Percentiles rank a stretch among this genome's conserved stretches.
These are phyloP conservation scores for Orycteropus afer DNA, from an alignment of 2,113 vertebrate species.

Conservation along the genomic window DNA sequence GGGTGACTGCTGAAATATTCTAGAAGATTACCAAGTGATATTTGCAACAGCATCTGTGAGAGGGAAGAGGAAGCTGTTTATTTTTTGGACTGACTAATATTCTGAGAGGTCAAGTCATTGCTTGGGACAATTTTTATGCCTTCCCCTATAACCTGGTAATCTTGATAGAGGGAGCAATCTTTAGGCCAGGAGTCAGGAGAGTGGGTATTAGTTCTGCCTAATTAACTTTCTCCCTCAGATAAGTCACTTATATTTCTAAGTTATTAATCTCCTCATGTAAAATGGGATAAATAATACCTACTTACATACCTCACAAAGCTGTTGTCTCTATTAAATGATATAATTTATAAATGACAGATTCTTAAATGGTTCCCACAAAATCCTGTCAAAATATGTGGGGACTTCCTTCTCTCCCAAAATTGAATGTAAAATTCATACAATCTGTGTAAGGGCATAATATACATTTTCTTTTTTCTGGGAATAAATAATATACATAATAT, in stretches of 20 bases:
- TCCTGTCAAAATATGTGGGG: neutral
- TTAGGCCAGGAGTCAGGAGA: neutral
- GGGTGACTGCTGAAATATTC: neutral
- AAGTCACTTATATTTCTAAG: neutral
- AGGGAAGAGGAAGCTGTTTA: neutral
- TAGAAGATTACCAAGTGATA: slow-evolving; percentile 5
- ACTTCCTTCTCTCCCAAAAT: neutral
- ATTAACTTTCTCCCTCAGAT: neutral
- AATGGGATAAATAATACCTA: neutral
- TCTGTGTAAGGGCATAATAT: neutral
- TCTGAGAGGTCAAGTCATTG: slow-evolving; percentile 35
- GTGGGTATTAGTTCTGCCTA: neutral
- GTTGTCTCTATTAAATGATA: neutral
- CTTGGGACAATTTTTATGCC: slow-evolving; percentile 21
- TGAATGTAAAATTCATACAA: neutral
- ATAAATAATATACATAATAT: no score
- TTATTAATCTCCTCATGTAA: slow-evolving; percentile 6
- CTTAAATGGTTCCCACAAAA: neutral
- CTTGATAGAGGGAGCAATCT: neutral
- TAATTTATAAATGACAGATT: neutral
- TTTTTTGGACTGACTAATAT: neutral
- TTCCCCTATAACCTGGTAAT: neutral
- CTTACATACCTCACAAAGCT: neutral
- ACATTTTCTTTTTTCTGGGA: neutral
- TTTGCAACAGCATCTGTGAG: neutral